Base-by-base conservation (phyloP, 2,888 invertebrate genomes). In the Idaea biselata region DNA sequence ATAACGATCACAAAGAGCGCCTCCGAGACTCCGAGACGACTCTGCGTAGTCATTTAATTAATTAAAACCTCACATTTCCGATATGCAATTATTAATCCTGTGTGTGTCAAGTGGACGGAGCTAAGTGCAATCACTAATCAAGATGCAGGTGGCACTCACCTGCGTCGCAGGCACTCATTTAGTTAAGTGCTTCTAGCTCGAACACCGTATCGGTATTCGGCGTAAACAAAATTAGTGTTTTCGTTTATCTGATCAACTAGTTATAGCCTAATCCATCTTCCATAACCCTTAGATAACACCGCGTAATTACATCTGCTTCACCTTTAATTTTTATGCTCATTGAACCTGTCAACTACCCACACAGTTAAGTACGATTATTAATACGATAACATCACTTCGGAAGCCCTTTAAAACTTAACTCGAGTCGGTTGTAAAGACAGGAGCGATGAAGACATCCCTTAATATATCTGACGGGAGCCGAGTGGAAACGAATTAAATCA, bases 401-500 rank as follows among this genome's bases (percentile, higher is more conserved):
- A 80, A 82, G 73, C 76, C 73, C 60, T 63, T 63, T 63, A 18
- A 16, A 18, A 33, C 11, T 59, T 17, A 55, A 6, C 11, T 55
- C 17, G 18, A 16, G 16, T 16, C 44, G 25, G 76, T 81, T 76
- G 73, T 69, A 70, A 71, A 74, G 11, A 56, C 56, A 78, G 73
- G 76, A 84, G 69, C 73, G 78, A 87, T 86, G 82, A 82, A 88
- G 86, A 83, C 84, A 75, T 84, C 75, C 76, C 74, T 71, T 74
- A 74, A 77, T 82, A 83, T 82, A 83, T 76, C 81, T 86, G 79
- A 67, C 69, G 73, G 69, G 74, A 76, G 76, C 83, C 88, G 83
- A 86, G 88, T 76, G 80, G 81, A 80, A 82, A 83, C 84, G 87
- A 88, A 89, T 91, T 91, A 90, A 89, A 89, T 86, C 89, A 89